Evolutionary conservation across 2,888 invertebrate genomes (phyloP).

Genomic region (Tachina lurida): DNA sequence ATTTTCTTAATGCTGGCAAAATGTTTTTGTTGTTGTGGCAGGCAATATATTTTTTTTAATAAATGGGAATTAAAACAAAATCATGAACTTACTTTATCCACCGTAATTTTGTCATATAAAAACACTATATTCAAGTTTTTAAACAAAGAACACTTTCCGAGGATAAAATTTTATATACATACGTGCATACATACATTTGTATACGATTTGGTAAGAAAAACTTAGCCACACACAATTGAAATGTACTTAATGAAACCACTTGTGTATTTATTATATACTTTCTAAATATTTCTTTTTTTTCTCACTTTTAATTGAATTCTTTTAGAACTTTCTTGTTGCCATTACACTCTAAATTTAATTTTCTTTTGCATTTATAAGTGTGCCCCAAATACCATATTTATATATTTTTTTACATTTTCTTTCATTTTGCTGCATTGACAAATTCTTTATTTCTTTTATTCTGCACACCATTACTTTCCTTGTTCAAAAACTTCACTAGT

Average conservation of each 20-base stretch:
- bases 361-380: conserved; percentile 34
- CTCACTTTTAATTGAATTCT: conserved; percentile 3
- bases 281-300: conserved; percentile 5
- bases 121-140: conserved; percentile 1
- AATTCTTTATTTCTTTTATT: conserved; percentile 22
- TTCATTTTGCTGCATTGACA: conserved; percentile 25
- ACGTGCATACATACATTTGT: neutral
- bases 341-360: conserved; percentile 11
- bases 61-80: conserved; percentile 9
- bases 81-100: conserved; percentile 14
- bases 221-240: neutral
- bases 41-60: neutral
- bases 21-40: conserved; percentile 16
- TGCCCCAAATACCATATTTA: conserved; percentile 59
- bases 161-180: conserved; percentile 10
- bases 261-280: conserved; percentile 24
- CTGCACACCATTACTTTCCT: conserved; percentile 17
- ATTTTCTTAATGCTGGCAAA: conserved; percentile 17
- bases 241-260: conserved; percentile 55
- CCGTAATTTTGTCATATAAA: conserved; percentile 2
- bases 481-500: conserved; percentile 18
- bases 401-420: conserved; percentile 53
- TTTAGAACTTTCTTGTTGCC: conserved; percentile 39
- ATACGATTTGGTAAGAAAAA: conserved; percentile 5
- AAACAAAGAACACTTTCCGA: conserved; percentile 38